These are phyloP conservation scores for Rotaria magnacalcarata DNA, from an alignment of 2,888 invertebrate species.

Conservation along the genomic window DNA sequence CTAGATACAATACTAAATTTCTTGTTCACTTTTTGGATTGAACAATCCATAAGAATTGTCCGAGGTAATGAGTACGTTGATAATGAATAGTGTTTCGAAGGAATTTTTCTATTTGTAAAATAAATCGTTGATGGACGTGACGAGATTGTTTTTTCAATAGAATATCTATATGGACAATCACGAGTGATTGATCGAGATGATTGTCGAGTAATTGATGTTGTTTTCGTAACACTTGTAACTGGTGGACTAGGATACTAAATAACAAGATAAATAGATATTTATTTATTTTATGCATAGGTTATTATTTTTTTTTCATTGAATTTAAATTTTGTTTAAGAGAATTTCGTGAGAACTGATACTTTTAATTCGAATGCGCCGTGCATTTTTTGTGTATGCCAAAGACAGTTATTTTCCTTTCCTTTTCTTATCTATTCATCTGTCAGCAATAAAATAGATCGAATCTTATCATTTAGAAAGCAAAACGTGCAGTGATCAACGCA, in stretches of 20 bases:
- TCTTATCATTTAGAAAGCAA: no score
- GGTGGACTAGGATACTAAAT: neutral
- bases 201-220: neutral
- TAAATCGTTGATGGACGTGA: neutral
- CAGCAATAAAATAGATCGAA: no score
- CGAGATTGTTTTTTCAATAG: neutral
- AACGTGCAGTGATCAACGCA: no score
- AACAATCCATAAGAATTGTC: neutral
- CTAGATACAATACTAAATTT: neutral
- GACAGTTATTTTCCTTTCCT: no score
- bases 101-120: neutral
- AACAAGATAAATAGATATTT: neutral
- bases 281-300: no score
- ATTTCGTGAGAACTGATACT: no score
- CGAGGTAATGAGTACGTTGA: neutral
- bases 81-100: neutral
- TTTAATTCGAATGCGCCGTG: no score
- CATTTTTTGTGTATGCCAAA: no score
- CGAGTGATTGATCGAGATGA: neutral
- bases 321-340: no score
- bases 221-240: neutral
- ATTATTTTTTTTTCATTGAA: no score
- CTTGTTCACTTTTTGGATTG: neutral
- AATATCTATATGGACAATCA: neutral
- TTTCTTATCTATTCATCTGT: no score